Percentiles rank a stretch among this genome's conserved stretches.
Evolutionary conservation across 1,140 invertebrate genomes (phyloP).

Genomic region (Lithobius niger): DNA sequence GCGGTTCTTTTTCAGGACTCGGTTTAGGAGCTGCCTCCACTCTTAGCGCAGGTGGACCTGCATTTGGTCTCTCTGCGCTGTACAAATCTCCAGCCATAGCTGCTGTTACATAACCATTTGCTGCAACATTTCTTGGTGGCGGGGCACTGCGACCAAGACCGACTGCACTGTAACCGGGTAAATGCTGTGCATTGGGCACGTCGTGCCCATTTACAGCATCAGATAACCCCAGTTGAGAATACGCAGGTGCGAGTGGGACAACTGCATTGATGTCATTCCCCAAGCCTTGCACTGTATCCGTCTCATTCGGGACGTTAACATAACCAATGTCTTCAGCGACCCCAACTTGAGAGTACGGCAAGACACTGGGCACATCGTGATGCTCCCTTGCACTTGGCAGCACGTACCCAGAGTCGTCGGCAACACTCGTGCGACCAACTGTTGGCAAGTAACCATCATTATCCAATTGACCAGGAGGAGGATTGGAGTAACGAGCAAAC

Average conservation of each 20-base stretch:
- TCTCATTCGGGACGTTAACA: too few species aligned
- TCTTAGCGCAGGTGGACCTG: too few species aligned
- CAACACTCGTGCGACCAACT: neutral
- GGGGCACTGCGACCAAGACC: neutral
- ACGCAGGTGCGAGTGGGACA: neutral
- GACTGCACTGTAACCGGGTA: neutral
- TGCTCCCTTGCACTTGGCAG: neutral
- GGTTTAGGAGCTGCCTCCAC: too few species aligned
- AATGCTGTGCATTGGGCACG: neutral
- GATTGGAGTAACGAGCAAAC: neutral
- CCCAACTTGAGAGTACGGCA: constrained; percentile 6
- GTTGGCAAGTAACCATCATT: neutral
- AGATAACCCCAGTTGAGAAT: neutral
- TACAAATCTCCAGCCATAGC: neutral
- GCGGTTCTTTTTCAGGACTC: neutral
- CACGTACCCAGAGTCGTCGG: neutral
- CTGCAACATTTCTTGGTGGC: neutral
- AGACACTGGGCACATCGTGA: neutral
- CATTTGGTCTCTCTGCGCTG: neutral
- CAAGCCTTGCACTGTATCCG: neutral
- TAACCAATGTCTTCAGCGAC: neutral
- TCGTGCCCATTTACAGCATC: too few species aligned
- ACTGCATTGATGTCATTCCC: neutral
- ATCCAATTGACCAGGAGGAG: neutral
- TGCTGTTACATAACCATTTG: neutral